Conservation (phyloP, 1,140 invertebrate species). For the Paracyclopina nana region DNA sequence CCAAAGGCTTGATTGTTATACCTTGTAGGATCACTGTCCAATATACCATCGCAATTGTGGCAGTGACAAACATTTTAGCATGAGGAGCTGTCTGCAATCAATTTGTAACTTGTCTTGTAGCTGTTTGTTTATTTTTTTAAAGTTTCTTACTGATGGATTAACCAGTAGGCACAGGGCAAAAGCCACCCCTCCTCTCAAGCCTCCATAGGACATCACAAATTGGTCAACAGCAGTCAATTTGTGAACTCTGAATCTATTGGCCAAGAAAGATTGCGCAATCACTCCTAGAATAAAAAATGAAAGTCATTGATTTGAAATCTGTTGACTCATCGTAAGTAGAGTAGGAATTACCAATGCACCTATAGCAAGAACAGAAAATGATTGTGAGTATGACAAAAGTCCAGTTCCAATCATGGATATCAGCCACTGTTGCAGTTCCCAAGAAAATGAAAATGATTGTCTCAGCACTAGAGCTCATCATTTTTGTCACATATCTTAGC, state of each 20-base stretch:
- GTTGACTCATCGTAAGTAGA: neutral
- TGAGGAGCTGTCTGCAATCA: no score
- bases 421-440: conserved; percentile 35
- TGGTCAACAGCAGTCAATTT: conserved; percentile 29
- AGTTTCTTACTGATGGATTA: neutral
- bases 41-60: neutral
- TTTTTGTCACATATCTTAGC: conserved; percentile 36
- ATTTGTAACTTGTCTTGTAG: no score
- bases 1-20: neutral
- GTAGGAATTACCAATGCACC: conserved; percentile 28
- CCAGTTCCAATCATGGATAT: conserved; percentile 34
- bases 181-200: conserved; percentile 32
- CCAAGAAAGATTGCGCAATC: conserved; percentile 15
- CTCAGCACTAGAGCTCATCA: conserved; percentile 32
- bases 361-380: conserved; percentile 31
- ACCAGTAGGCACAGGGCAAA: conserved; percentile 21
- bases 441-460: conserved; percentile 41
- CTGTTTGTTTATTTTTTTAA: neutral
- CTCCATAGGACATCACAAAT: conserved; percentile 34
- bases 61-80: neutral
- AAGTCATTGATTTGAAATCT: neutral
- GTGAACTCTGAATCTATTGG: conserved; percentile 26
- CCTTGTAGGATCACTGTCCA: neutral
- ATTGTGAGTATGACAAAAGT: conserved; percentile 34
- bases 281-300: conserved; percentile 26